Evolutionary conservation across 2,113 vertebrate genomes (phyloP).

Genomic region (Ptyas mucosa): DNA sequence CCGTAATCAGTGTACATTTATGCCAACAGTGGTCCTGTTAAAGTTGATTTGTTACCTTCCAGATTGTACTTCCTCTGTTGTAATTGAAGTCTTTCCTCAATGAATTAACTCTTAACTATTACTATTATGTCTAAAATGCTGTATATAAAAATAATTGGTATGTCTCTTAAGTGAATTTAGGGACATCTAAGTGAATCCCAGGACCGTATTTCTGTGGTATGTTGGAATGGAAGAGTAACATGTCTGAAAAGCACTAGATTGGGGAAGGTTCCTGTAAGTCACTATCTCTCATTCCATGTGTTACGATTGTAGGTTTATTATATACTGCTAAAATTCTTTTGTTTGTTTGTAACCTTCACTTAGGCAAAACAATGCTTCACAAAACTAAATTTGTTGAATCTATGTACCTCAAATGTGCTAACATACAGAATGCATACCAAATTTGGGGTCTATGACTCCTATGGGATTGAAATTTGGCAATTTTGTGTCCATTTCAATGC

Average conservation of each 20-base stretch:
- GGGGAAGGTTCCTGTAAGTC: neutral
- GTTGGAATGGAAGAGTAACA: neutral
- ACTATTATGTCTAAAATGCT: neutral
- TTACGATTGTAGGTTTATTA: neutral
- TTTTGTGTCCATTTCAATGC: neutral
- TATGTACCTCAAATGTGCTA: neutral
- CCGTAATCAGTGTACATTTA: neutral
- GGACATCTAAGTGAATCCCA: neutral
- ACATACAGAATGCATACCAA: neutral
- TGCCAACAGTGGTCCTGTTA: neutral
- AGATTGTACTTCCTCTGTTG: neutral
- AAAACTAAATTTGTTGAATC: neutral
- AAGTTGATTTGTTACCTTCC: neutral
- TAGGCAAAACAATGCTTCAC: neutral
- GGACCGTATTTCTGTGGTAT: neutral
- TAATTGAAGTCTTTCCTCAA: neutral
- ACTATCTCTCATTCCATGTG: neutral
- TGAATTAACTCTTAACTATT: neutral
- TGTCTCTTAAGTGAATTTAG: neutral
- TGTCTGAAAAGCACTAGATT: neutral
- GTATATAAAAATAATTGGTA: neutral
- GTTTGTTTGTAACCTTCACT: neutral
- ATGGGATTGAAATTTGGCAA: neutral
- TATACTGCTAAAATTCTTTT: neutral
- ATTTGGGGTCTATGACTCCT: neutral